These are phyloP conservation scores for Liolophura sinensis DNA, from an alignment of 1,140 invertebrate genomes.

Conservation along the genomic window DNA sequence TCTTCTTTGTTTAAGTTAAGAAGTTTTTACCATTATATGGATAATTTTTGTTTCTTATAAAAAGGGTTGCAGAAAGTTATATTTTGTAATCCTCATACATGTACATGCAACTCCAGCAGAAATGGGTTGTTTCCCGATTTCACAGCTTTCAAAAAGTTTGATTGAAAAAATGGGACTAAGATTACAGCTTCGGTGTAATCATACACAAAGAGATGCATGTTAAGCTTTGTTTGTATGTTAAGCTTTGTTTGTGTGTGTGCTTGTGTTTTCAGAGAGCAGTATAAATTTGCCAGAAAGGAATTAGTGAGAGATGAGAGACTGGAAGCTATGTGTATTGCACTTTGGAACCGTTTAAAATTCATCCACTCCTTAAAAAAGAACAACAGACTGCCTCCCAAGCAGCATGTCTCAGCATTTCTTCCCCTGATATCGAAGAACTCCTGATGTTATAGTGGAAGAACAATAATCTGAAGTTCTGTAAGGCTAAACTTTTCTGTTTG, in stretches of 20 bases:
- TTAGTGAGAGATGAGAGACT: slow-evolving; percentile 31
- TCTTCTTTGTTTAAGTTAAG: not conserved
- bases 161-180: not conserved
- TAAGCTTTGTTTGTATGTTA: not conserved
- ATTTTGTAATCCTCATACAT: too few relatives aligned
- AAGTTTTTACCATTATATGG: not conserved
- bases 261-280: slow-evolving; percentile 38
- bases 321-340: slow-evolving; percentile 75
- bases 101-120: too few relatives aligned
- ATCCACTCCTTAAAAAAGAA: slow-evolving; percentile 25
- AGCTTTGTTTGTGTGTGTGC: not conserved
- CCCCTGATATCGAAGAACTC: too few relatives aligned
- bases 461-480: too few relatives aligned
- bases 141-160: not conserved
- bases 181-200: not conserved
- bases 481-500: too few relatives aligned
- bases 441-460: too few relatives aligned
- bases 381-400: not conserved
- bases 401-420: not conserved
- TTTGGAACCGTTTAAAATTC: slow-evolving; percentile 80
- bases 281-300: slow-evolving; percentile 31
- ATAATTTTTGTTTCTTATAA: too few relatives aligned
- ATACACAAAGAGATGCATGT: not conserved
- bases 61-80: too few relatives aligned
- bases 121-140: too few relatives aligned